phyloP scores from a whole-genome alignment of 2,797 vertebrate species.

The Semotilus atromaculatus region DNA sequence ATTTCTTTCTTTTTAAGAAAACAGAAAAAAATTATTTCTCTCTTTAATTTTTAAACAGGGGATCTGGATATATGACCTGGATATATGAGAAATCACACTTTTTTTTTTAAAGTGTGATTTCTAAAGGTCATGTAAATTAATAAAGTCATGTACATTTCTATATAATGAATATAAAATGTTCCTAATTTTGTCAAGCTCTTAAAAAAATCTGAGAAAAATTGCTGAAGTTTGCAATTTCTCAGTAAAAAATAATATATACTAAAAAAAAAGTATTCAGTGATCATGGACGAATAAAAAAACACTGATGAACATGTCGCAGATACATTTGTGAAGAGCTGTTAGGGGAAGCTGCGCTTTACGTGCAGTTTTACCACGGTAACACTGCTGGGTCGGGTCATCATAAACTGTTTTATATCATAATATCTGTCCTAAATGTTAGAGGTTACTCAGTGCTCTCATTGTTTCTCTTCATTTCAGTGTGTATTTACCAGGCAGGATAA shows the following conservation, averaged over 20 bases:
- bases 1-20: no score
- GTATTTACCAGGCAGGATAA: constrained; percentile 67
- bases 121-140: not conserved
- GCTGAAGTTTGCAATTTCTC: not conserved
- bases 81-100: not conserved
- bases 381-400: no score
- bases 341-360: not conserved
- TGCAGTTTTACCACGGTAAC: not conserved
- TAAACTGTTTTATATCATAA: not conserved
- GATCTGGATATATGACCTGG: not conserved
- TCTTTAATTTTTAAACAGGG: not conserved
- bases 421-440: constrained; percentile 5
- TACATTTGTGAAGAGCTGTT: not conserved
- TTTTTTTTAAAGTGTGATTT: not conserved
- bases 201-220: not conserved
- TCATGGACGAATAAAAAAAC: not conserved
- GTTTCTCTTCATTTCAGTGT: constrained; percentile 53
- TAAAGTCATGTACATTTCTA: not conserved
- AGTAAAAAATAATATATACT: not conserved
- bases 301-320: not conserved
- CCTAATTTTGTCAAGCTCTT: no score
- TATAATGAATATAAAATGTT: no score
- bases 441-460: constrained; percentile 23
- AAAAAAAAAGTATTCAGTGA: not conserved
- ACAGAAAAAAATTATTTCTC: no score